Evolutionary conservation across 2,888 invertebrate species (phyloP), one percentile per base, ranked within the genome.

Genomic region (Molorchus minor): DNA sequence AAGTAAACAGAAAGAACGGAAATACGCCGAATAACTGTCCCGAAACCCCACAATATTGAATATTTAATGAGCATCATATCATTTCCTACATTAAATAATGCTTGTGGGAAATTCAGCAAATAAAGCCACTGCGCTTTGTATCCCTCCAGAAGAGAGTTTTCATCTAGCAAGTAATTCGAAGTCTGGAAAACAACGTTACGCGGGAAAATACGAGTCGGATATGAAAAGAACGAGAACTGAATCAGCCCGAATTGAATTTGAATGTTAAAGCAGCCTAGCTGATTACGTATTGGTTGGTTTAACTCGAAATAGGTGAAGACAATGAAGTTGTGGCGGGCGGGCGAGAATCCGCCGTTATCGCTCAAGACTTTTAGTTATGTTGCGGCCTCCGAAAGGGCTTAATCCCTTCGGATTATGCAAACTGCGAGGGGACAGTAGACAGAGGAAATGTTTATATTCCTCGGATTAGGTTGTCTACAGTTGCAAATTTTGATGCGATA

Each of bases 331-430:
- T n/a, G n/a, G n/a, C n/a, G n/a, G n/a, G n/a, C 19, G 46, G 17
- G 38, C 4, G 20, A 29, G 29, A 13, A 20, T 16, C 44, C 43
- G 44, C 21, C 36, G 67, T 69, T 71, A 71, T 69, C 70, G 61
- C 64, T 59, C 62, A 67, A 68, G 67, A 65, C 69, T 68, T 65
- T 69, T 70, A 67, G 51, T 49, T 51, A 38, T 46, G 54, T 46
- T 44, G 55, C 35, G 51, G 56, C 35, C 35, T n/a, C 29, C 52
- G 20, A 21, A 65, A 54, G 61, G 65, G 62, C 63, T 71, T 70
- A 73, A 70, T 70, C 71, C 65, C 61, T 58, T 62, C 56, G 65
- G 72, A 74, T 74, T 74, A 73, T 73, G 72, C 71, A 74, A 74
- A 73, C 70, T 64, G 65, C 65, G 55, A 62, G 65, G 61, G 65